Base-by-base conservation (phyloP, 2,888 invertebrate species). In the Drosophila leonis region DNA sequence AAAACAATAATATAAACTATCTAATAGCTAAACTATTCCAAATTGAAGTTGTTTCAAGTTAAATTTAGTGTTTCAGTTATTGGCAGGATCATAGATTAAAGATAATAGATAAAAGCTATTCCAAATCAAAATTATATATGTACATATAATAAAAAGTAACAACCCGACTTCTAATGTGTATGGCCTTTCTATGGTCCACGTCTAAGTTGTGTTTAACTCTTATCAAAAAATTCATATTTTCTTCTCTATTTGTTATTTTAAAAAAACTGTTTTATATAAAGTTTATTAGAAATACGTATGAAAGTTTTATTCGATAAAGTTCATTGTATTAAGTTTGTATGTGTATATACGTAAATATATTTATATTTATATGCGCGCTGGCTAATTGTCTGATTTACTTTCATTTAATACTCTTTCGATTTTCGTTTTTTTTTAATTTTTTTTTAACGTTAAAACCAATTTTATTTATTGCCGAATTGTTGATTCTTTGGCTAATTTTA, bases 291-390 rank as follows among this genome's bases (percentile, higher is more conserved):
- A 86, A 86, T 90, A 88, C 83, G 87, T 86, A 90, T 88, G 90
- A 85, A 90, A 86, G 74, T 90, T 86, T 88, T 90, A 86, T 86
- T 90, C 83, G 88, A 88, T 86, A 89, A 84, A 87, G 85, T 84
- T 84, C 84, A 84, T 88, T 84, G 89, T 87, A 88, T 83, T 82
- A 80, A 59, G 64, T 79, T 80, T 65, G 29, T 80, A 49, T 68
- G 54, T 75, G 63, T 66, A 62, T 37, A 66, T 41, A 70, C 20
- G 56, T 59, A 44, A 44, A 49, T 46, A 55, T 39, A 39, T 54
- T 52, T 27, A 15, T 54, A 39, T 39, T 71, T 71, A 55, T 67
- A 65, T 66, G 64, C 72, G 52, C 66, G 68, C 60, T 61, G 56
- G 13, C 27, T 63, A 62, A 71, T 65, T 75, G 56, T 62, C 76